Percentiles rank a stretch among this genome's conserved stretches.
Conservation (phyloP, 2,888 invertebrate genomes). For the Habrosyne pyritoides region DNA sequence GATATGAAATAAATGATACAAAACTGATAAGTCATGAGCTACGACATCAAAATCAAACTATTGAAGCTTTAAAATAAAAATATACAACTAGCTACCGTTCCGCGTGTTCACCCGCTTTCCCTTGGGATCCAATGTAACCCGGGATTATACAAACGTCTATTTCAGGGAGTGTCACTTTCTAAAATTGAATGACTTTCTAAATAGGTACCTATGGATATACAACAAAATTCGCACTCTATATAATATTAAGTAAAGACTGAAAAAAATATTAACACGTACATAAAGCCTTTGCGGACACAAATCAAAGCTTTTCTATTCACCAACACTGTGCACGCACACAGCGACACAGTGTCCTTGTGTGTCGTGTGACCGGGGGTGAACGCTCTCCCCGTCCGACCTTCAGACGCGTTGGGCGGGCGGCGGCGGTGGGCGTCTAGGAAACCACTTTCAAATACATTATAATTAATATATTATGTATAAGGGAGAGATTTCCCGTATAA, state of each 20-base stretch:
- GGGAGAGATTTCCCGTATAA: constrained; percentile 27
- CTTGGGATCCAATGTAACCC: no score
- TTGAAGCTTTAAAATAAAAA: no score
- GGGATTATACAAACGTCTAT: no score
- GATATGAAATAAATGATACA: no score
- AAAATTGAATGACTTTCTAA: no score
- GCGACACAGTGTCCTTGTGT: constrained; percentile 20
- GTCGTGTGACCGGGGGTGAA: constrained; percentile 60
- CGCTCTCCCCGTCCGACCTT: constrained; percentile 73
- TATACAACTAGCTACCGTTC: no score
- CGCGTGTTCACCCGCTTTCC: no score
- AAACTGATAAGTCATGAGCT: no score
- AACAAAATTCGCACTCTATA: no score
- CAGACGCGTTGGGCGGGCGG: constrained; percentile 60
- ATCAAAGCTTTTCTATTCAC: neutral
- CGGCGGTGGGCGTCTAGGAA: constrained; percentile 66
- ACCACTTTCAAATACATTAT: constrained; percentile 43
- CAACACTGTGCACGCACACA: neutral
- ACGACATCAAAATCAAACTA: no score
- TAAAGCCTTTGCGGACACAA: neutral
- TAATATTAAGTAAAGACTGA: neutral
- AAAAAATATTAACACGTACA: neutral
- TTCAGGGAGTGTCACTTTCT: no score
- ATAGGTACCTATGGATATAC: no score
- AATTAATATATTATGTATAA: constrained; percentile 44